Percentiles rank a stretch among this genome's conserved stretches.
Evolutionary conservation across 2,888 invertebrate genomes (phyloP).

Genomic region (Limnephilus marmoratus): DNA sequence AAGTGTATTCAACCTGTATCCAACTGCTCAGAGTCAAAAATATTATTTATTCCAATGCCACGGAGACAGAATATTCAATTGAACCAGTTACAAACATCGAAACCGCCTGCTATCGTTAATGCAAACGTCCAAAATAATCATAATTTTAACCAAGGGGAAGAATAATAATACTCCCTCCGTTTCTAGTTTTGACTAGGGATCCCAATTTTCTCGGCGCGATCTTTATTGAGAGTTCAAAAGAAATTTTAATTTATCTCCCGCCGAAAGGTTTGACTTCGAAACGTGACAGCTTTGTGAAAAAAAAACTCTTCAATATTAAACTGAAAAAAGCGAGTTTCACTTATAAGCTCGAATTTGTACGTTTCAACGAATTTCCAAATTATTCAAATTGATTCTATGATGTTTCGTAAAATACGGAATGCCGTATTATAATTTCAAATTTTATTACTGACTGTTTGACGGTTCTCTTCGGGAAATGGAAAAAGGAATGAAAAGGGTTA

Average conservation of each 20-base stretch:
- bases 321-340: slow-evolving; percentile 14
- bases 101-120: background rate
- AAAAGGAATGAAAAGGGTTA: slow-evolving; percentile 5
- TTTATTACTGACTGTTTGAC: slow-evolving; percentile 24
- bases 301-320: background rate
- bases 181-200: background rate
- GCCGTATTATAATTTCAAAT: slow-evolving; percentile 23
- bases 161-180: background rate
- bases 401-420: slow-evolving; percentile 23
- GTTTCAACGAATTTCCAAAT: slow-evolving; percentile 8
- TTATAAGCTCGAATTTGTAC: slow-evolving; percentile 20
- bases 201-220: background rate
- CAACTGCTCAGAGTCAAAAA: background rate
- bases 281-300: slow-evolving; percentile 2
- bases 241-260: background rate
- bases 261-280: background rate
- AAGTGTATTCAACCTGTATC: background rate
- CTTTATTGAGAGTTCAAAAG: slow-evolving; percentile 2
- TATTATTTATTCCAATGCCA: background rate
- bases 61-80: background rate
- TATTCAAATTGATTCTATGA: slow-evolving; percentile 29
- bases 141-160: background rate
- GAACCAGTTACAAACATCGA: background rate
- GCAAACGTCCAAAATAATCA: background rate
- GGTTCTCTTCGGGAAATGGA: background rate